Conservation (phyloP, 2,113 vertebrate genomes). For the Tretioscincus oriximinensis region DNA sequence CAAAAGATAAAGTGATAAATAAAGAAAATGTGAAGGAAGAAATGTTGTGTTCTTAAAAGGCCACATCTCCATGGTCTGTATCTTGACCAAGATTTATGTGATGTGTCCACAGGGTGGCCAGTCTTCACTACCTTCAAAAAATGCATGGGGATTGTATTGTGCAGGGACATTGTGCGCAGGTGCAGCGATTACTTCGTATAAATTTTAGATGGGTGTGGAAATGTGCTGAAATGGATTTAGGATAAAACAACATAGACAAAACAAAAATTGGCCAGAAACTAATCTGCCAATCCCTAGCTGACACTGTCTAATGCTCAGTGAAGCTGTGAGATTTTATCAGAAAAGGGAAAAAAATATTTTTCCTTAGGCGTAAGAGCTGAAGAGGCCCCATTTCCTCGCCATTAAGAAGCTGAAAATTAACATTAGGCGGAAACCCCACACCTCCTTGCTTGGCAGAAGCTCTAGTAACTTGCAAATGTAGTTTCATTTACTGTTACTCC, state of each 20-base stretch:
- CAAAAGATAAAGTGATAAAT: no score
- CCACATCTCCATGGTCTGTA: no score
- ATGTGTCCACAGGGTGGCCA: no score
- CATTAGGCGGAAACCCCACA: not conserved
- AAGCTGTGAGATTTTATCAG: slow-evolving; percentile 30
- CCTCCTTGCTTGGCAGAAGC: slow-evolving; percentile 22
- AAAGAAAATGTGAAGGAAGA: no score
- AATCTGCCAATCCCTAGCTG: slow-evolving; percentile 12
- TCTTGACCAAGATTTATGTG: no score
- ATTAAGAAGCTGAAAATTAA: not conserved
- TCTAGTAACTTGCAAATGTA: slow-evolving; percentile 34
- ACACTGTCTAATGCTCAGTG: slow-evolving; percentile 36
- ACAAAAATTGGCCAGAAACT: not conserved
- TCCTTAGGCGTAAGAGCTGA: not conserved
- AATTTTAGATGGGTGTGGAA: not conserved
- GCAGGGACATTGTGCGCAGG: no score
- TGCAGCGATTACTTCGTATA: no score
- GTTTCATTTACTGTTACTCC: slow-evolving; percentile 10
- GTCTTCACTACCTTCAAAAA: no score
- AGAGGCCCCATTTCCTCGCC: not conserved
- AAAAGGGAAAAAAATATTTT: slow-evolving; percentile 17
- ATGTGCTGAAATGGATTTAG: not conserved
- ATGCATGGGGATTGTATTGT: no score
- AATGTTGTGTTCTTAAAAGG: no score
- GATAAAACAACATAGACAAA: not conserved